Conservation (phyloP, 2,113 vertebrate species). For the Mugil cephalus region DNA sequence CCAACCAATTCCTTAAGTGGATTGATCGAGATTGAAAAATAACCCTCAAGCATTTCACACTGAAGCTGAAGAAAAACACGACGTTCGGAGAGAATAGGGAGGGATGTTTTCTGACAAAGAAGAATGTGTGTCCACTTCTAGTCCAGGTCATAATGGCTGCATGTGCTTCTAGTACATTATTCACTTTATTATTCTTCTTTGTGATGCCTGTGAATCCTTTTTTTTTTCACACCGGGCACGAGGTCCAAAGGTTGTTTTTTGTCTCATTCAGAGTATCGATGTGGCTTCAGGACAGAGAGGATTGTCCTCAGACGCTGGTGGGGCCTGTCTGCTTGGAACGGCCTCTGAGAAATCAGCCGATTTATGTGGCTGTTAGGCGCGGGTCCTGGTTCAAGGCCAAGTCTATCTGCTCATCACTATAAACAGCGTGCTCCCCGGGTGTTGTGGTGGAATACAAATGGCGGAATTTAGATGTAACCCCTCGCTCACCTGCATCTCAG, state of each 20-base stretch:
- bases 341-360: conserved; percentile 55
- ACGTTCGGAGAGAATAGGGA: conserved; percentile 23
- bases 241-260: conserved; percentile 8
- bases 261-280: conserved; percentile 9
- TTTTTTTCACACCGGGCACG: conserved; percentile 1
- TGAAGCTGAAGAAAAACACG: background rate
- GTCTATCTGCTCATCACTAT: conserved; percentile 72
- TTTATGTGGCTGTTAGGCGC: conserved; percentile 63
- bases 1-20: no score
- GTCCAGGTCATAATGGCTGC: background rate
- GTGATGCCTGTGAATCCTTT: background rate
- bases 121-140: background rate
- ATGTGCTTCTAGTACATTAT: background rate
- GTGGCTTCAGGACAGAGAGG: conserved; percentile 40
- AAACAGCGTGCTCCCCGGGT: conserved; percentile 56
- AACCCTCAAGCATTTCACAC: conserved; percentile 4
- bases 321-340: conserved; percentile 47
- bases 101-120: background rate
- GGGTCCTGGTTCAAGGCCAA: conserved; percentile 68
- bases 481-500: conserved; percentile 64
- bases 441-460: conserved; percentile 71
- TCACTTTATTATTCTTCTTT: background rate
- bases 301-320: conserved; percentile 39
- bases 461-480: conserved; percentile 70
- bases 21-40: background rate